Evolutionary conservation across 2,797 vertebrate species (phyloP).

Genomic region (Megalops cyprinoides): DNA sequence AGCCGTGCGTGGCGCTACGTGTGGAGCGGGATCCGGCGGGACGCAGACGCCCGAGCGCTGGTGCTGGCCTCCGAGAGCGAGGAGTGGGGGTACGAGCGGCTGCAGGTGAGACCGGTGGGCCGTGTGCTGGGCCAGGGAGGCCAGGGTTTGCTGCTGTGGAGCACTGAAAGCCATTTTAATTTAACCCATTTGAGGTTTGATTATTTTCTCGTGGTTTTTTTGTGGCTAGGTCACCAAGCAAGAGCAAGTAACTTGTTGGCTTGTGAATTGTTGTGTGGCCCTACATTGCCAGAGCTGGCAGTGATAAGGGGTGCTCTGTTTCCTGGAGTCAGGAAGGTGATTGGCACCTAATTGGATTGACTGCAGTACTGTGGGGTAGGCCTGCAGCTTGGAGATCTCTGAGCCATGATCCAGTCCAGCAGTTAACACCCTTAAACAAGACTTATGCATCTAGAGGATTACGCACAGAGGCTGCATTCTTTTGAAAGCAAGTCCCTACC

Average conservation of each 20-base stretch:
- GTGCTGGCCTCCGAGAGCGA: constrained; percentile 73
- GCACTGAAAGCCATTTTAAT: too few species aligned
- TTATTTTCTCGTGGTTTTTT: too few species aligned
- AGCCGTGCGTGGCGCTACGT: constrained; percentile 91
- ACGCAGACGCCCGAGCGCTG: constrained; percentile 76
- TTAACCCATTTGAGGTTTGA: too few species aligned
- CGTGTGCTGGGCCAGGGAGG: not conserved
- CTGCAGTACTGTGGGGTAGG: not conserved
- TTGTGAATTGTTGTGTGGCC: not conserved
- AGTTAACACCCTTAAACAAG: not conserved
- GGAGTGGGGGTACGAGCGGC: constrained; percentile 80
- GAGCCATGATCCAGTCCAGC: not conserved
- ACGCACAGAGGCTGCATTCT: not conserved
- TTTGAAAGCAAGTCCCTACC: not conserved
- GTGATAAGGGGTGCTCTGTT: not conserved
- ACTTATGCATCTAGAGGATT: not conserved
- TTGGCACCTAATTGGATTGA: not conserved
- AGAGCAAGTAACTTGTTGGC: too few species aligned
- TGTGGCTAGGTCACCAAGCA: too few species aligned
- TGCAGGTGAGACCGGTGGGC: constrained; percentile 76
- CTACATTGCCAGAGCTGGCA: not conserved
- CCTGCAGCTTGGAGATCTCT: not conserved
- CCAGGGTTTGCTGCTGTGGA: too few species aligned
- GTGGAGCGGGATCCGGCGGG: constrained; percentile 84
- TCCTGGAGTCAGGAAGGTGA: not conserved